These are phyloP conservation scores for Lophius americanus DNA, from an alignment of 2,797 vertebrate species.

Conservation along the genomic window DNA sequence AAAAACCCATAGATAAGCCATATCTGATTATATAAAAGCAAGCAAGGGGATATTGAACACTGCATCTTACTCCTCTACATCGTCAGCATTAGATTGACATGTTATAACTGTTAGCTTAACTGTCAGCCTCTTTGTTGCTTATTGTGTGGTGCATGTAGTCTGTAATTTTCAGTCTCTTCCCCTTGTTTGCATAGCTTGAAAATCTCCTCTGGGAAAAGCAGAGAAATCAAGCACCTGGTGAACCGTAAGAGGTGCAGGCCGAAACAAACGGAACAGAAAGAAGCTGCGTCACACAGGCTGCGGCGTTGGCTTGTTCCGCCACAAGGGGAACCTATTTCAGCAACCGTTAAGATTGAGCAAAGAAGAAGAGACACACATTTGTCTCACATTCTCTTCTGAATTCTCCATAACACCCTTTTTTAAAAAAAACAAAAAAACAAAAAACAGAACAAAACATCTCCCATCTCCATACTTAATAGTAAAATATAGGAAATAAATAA, in stretches of 20 bases:
- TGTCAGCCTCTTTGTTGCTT: conserved; percentile 4
- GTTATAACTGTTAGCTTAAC: not conserved
- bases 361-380: conserved; percentile 2
- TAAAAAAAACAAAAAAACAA: too few relatives aligned
- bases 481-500: conserved; percentile 41
- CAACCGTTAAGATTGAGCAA: conserved; percentile 23
- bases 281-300: conserved; percentile 78
- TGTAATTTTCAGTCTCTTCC: conserved; percentile 5
- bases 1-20: not conserved
- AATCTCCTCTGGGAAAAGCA: conserved; percentile 29
- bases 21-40: not conserved
- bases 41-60: not conserved
- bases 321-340: conserved; percentile 57
- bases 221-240: conserved; percentile 43
- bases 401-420: not conserved
- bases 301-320: conserved; percentile 46
- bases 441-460: not conserved
- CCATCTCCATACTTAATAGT: conserved; percentile 31
- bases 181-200: not conserved
- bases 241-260: conserved; percentile 55
- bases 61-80: not conserved
- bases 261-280: conserved; percentile 51
- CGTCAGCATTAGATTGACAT: not conserved
- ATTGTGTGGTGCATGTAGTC: conserved; percentile 17
- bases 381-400: not conserved